Percentiles rank a stretch among this genome's conserved stretches.
Evolutionary conservation across 2,888 invertebrate species (phyloP).

Genomic region (Leptothorax acervorum): DNA sequence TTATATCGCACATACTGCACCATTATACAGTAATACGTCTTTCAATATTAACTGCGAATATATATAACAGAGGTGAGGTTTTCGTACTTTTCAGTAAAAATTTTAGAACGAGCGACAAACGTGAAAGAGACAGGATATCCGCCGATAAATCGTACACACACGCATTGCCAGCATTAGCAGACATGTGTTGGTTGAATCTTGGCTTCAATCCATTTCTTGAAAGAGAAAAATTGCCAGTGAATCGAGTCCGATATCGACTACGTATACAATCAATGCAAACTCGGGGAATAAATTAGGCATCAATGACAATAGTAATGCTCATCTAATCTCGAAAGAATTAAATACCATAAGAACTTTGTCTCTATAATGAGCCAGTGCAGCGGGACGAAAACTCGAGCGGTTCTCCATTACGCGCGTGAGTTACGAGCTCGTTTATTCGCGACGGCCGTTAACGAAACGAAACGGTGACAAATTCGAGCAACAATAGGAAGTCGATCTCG

Average conservation of each 20-base stretch:
- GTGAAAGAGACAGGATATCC: constrained; percentile 41
- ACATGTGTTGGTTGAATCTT: constrained; percentile 17
- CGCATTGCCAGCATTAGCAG: constrained; percentile 20
- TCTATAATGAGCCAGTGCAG: neutral
- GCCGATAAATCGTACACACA: constrained; percentile 35
- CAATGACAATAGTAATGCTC: neutral
- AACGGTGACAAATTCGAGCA: constrained; percentile 46
- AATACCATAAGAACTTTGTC: neutral
- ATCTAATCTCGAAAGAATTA: neutral
- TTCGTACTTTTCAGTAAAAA: constrained; percentile 13
- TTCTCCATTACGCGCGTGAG: neutral
- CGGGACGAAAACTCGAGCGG: neutral
- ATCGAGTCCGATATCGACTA: constrained; percentile 35
- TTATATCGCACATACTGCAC: neutral
- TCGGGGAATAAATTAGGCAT: constrained; percentile 52
- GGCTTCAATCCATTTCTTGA: constrained; percentile 31
- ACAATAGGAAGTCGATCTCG: constrained; percentile 48
- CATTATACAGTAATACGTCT: neutral
- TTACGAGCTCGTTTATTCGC: constrained; percentile 19
- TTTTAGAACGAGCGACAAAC: constrained; percentile 4
- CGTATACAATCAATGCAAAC: constrained; percentile 61
- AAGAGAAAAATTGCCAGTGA: constrained; percentile 26
- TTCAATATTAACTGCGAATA: constrained; percentile 12
- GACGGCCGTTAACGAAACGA: constrained; percentile 26
- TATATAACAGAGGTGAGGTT: neutral